Evolutionary conservation across 2,888 invertebrate species (phyloP), one percentile per base, ranked within the genome.

Genomic region (Himalopsyche kuldschensis): DNA sequence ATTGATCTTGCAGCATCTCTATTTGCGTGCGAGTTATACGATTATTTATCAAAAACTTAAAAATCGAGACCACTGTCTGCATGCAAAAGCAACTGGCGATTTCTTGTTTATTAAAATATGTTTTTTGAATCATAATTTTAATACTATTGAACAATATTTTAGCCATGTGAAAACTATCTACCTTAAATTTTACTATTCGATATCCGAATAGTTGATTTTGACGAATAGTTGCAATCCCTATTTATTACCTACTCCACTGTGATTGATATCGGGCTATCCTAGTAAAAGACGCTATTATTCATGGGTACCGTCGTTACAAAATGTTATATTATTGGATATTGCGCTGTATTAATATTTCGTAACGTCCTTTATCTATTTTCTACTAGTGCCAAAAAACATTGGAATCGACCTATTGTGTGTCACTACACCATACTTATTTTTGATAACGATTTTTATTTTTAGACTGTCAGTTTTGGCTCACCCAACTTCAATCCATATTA

Each of bases 381-480:
- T 75, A 75, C 75, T 75, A 81, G 55, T 63, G 80, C 80, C 80
- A 30, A 80, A 80, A 20, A 69, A 69, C 63, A 80, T 75, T 76
- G 20, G 32, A 76, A 76, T 35, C 76, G 76, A 69, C 69, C 27
- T 69, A 69, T 69, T 69, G 69, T 69, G 69, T 69, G 69, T 27
- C 27, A 30, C 30, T 69, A 27, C 24, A 27, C 27, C 69, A 69
- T 69, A 27, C 24, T 27, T 69, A 27, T 69, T 27, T 69, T 69
- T 69, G 69, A 69, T 69, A 69, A 69, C 69, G 69, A 69, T 69
- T 69, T 69, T 69, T 69, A 69, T 69, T 69, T 69, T 69, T 69
- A 27, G 69, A 69, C 69, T 69, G 20, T 55, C 15, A 41, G 41
- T 15, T 41, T 41, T 55, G 27, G 69, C 69, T 69, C 69, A 69